Evolutionary conservation across 2,113 vertebrate species (phyloP), one percentile per base, ranked within the genome.

Genomic region (Patagioenas fasciata): DNA sequence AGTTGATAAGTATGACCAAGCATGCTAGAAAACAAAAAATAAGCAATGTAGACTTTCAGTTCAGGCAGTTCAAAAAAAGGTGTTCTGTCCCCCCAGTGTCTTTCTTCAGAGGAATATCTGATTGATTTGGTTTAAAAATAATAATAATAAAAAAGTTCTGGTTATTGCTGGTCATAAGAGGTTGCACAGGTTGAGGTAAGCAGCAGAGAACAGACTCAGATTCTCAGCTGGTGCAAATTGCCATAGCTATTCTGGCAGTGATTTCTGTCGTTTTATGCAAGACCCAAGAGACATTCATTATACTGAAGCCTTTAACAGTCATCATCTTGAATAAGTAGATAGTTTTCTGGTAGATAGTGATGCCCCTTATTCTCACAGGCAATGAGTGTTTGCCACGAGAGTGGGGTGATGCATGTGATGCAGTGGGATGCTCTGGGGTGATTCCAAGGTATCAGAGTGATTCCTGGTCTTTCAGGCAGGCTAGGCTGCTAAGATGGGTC

Each of bases 1-100:
- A 65, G 54, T 90, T 95, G 74, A 69, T 71, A 80, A 91, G 74
- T 48, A 85, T 88, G 81, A 79, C 53, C 69, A 88, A 66, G 56
- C 6, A 0, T 93, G 65, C 61, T 62, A 93, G 40, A 77, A 83
- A 88, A 60, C 16, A 69, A 80, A 84, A 6, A 77, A 72, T 94
- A 78, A 70, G 3, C 58, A 62, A 16, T 13, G 31, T 20, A 64
- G 53, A 50, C 15, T 85, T 88, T 61, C 50, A 64, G 8, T 60
- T 79, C 51, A 81, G 51, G 36, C 47, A 58, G 28, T 56, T 83
- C 12, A 66, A 80, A 66, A 74, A 83, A 69, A 38, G 6, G 29
- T 54, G 28, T 91, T 78, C 40, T 10, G 4, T 13, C 13, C 5
- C 15, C 12, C 2, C 31, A 31, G 17, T 5, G 40, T 19, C 5